A percentile compares a stretch with the other conserved stretches of the same genome.
These are phyloP conservation scores for Microcebus griseorufus DNA, from an alignment of 2,113 vertebrate genomes.

Conservation along the genomic window DNA sequence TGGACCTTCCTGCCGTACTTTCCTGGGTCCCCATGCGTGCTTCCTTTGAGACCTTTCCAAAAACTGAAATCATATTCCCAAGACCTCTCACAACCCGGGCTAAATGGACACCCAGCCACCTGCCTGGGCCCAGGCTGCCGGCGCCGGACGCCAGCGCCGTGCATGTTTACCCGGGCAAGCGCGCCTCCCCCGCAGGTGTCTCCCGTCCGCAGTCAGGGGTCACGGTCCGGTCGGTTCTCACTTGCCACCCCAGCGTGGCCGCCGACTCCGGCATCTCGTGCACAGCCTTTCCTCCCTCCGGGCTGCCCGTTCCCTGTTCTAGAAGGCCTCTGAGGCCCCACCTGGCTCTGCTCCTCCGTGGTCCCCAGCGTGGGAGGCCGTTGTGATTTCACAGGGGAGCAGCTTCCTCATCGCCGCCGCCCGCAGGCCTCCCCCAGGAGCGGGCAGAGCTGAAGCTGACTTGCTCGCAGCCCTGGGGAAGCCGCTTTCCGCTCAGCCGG, in stretches of 20 bases:
- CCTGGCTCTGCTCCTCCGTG: accelerated
- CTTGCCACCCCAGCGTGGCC: accelerated
- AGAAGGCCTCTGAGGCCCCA: background rate
- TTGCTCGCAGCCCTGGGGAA: background rate
- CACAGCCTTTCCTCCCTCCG: background rate
- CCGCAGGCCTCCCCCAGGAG: background rate
- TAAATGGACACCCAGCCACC: background rate
- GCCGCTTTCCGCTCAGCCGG: background rate
- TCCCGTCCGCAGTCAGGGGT: no score
- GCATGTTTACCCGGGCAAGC: accelerated
- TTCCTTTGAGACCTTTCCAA: background rate
- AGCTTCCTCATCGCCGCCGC: background rate
- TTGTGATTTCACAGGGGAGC: background rate
- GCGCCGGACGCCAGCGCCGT: accelerated
- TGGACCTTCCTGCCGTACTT: background rate
- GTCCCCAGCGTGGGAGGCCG: background rate
- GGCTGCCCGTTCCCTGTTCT: background rate
- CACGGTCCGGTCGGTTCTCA: accelerated
- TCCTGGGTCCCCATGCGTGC: background rate
- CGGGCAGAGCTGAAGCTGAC: background rate
- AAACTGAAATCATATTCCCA: background rate
- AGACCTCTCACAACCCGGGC: background rate
- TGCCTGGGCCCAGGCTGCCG: background rate
- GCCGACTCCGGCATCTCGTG: no score
- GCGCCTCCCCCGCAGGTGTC: accelerated